Base-by-base conservation (phyloP, 2,888 invertebrate genomes). In the Cephus sareptanus region DNA sequence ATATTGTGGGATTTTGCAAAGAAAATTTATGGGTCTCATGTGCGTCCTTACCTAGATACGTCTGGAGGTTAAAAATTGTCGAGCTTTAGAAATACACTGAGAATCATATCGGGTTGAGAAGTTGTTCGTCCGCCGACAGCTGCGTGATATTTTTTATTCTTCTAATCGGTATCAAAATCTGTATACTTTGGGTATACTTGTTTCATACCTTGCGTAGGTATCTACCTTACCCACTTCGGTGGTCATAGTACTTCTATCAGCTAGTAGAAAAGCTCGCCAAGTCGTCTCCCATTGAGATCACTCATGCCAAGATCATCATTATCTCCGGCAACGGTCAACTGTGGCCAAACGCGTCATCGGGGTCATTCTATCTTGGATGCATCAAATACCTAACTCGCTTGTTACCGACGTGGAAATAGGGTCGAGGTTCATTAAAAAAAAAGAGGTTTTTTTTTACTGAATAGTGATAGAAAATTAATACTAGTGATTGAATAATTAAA, bases 1-100 rank as follows among this genome's bases (percentile, higher is more conserved):
- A 82, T 84, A 81, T 83, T 78, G 84, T 81, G 82, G 79, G 78
- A 4, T 12, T 71, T 13, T 34, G 31, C 71, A 71, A 33, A 71
- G 33, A 71, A 6, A 23, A 71, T 15, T 71, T 71, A 71, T 71
- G 34, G 2, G 56, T 56, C 15, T 56, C 9, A 2, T 23, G 23
- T 23, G 11, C 33, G 13, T 15, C 34, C 33, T 71, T 71, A 33
- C 31, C 13, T 31, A 71, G 71, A 11, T 33, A 33, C n/a, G 31
- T 31, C 33, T 15, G 23, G 15, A 15, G 56, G 9, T 23, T 56
- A 56, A 9, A 23, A 56, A 23, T 9, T 56, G 9, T 9, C 56
- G 9, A 56, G 23, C 0, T 56, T 56, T 56, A 56, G 23, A 23
- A 56, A 56, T 23, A 23, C 56, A 23, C 23, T 9, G 23, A 56